A percentile compares a stretch with the other conserved stretches of the same genome.
Conservation (phyloP, 2,888 invertebrate genomes). For the Sialis lutaria region DNA sequence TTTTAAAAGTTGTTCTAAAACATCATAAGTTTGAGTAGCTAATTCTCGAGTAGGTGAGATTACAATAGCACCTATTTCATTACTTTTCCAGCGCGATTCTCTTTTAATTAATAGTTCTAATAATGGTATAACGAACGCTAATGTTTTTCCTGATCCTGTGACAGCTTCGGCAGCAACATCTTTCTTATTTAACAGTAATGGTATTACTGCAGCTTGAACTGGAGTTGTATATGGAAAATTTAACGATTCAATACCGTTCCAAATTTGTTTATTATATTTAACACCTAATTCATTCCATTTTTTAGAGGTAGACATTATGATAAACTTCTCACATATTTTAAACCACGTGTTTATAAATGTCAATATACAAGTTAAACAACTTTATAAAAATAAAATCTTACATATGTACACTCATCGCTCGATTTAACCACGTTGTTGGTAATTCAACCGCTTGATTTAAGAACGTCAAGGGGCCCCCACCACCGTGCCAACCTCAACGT, state of each 20-base stretch:
- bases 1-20: constrained; percentile 30
- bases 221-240: constrained; percentile 40
- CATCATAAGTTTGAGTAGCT: constrained; percentile 73
- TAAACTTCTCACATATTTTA: background rate
- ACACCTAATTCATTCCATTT: constrained; percentile 30
- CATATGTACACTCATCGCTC: no score
- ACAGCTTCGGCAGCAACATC: constrained; percentile 98
- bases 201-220: constrained; percentile 73
- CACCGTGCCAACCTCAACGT: no score
- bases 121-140: constrained; percentile 87
- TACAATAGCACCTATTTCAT: constrained; percentile 74
- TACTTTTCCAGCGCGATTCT: constrained; percentile 44
- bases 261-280: constrained; percentile 24
- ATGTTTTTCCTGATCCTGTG: constrained; percentile 95
- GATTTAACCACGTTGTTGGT: no score
- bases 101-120: constrained; percentile 62
- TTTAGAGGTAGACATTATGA: constrained; percentile 16
- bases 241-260: constrained; percentile 28
- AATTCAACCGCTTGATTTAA: no score
- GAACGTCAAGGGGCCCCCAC: no score
- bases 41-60: constrained; percentile 93
- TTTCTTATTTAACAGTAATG: constrained; percentile 71
- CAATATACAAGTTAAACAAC: no score
- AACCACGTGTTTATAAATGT: background rate
- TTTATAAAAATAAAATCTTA: no score